These are phyloP conservation scores for Condylostylus longicornis DNA, from an alignment of 1,140 invertebrate genomes.

Conservation along the genomic window DNA sequence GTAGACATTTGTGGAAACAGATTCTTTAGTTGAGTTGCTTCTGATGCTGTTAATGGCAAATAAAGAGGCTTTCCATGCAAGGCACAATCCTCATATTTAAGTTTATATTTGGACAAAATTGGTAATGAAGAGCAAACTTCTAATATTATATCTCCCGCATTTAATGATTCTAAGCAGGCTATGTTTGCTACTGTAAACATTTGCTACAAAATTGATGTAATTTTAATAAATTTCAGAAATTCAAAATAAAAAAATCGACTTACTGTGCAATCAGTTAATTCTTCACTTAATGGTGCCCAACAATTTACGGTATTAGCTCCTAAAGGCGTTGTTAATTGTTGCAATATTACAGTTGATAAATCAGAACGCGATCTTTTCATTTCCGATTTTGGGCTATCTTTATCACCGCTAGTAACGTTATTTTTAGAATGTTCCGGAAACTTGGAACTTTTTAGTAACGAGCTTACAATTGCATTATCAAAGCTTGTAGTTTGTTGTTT, in stretches of 20 bases:
- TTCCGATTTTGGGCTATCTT: slow-evolving; percentile 39
- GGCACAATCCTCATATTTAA: slow-evolving; percentile 24
- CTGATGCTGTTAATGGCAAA: slow-evolving; percentile 22
- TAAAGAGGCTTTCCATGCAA: slow-evolving; percentile 21
- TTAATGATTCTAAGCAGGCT: slow-evolving; percentile 33
- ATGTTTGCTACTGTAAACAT: slow-evolving; percentile 43
- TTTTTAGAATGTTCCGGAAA: slow-evolving; percentile 22
- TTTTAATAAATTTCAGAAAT: not conserved
- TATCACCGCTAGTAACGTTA: slow-evolving; percentile 33
- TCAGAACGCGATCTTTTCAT: slow-evolving; percentile 43
- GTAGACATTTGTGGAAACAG: slow-evolving; percentile 48
- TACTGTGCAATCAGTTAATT: slow-evolving; percentile 24
- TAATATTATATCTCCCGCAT: slow-evolving; percentile 24
- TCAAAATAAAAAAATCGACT: slow-evolving; percentile 7
- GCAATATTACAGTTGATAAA: slow-evolving; percentile 46
- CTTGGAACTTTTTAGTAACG: slow-evolving; percentile 21
- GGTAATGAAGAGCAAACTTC: slow-evolving; percentile 24
- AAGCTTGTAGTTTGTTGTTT: slow-evolving; percentile 8
- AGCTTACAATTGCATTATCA: slow-evolving; percentile 22
- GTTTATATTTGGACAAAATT: slow-evolving; percentile 23
- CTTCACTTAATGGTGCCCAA: slow-evolving; percentile 28
- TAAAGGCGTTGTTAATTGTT: slow-evolving; percentile 48
- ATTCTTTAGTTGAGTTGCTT: slow-evolving; percentile 23
- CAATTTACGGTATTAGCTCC: slow-evolving; percentile 23
- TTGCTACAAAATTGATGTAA: slow-evolving; percentile 27